Base-by-base conservation (phyloP, 1,140 invertebrate genomes). In the Planococcus citri region DNA sequence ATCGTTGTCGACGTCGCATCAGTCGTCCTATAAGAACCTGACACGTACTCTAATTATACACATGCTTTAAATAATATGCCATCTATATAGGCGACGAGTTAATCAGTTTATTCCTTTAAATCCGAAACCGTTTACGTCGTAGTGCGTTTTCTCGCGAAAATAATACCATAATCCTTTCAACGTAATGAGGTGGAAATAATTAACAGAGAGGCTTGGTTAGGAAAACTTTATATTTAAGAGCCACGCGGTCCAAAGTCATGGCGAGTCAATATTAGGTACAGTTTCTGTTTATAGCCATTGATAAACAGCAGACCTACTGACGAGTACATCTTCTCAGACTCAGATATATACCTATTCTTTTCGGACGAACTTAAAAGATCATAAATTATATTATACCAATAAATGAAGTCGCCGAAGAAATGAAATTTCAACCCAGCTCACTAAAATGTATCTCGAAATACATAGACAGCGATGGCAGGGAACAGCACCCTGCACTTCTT, bases 21-120 rank as follows among this genome's bases (percentile, higher is more conserved):
- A n/a, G n/a, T n/a, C n/a, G n/a, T n/a, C n/a, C 12, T 33, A 17
- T 3, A 51, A 20, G 2, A 51, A 51, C 41, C 17, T 51, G 41
- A 51, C 41, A 20, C n/a, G 17, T 51, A 51, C 17, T 9, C 41
- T 51, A 51, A 51, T 51, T 51, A 51, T 51, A 51, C 41, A 51
- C 41, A 51, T 51, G 41, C 41, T 51, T n/a, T 51, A 51, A 51
- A 51, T 51, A 51, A 51, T 51, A 51, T 17, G 41, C 41, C 4
- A 51, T 51, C 41, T 51, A 51, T 51, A 51, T 51, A 51, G 17
- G 41, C 41, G 41, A 51, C 41, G 41, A 51, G 41, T 51, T 51
- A 51, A 51, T 51, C 41, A 51, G 41, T 51, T 51, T 51, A 51
- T 51, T 51, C 41, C 41, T 51, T 51, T 51, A 51, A 51, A 51